Evolutionary conservation across 2,797 vertebrate genomes (phyloP).

Genomic region (Alectoris magna): DNA sequence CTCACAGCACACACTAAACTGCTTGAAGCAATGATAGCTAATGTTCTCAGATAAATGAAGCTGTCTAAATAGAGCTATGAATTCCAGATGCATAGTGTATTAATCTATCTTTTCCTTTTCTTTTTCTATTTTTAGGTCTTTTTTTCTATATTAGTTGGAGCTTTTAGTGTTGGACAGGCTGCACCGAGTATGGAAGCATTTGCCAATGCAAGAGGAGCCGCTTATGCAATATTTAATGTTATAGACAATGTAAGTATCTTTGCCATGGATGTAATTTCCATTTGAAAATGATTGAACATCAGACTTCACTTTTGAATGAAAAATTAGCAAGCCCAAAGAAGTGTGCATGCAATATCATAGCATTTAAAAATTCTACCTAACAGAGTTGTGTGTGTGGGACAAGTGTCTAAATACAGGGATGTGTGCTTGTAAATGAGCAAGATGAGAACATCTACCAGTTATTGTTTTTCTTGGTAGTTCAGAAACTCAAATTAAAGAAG

Average conservation of each 20-base stretch:
- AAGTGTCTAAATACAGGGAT: not conserved
- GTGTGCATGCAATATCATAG: not conserved
- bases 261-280: not conserved
- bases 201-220: conserved; percentile 88
- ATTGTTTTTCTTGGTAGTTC: not conserved
- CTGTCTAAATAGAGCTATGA: not conserved
- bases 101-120: not conserved
- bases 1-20: no score
- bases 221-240: conserved; percentile 87
- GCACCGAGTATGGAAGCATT: conserved; percentile 89
- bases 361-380: not conserved
- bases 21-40: no score
- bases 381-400: not conserved
- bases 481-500: not conserved
- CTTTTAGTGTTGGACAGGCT: conserved; percentile 87
- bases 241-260: conserved; percentile 85
- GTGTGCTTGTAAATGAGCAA: not conserved
- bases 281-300: not conserved
- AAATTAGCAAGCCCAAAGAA: not conserved
- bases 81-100: not conserved
- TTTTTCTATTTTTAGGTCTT: conserved; percentile 82
- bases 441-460: not conserved
- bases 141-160: conserved; percentile 87
- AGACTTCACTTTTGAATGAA: not conserved
- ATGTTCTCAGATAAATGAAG: not conserved